Evolutionary conservation across 2,888 invertebrate species (phyloP).

Genomic region (Parnassius mnemosyne): DNA sequence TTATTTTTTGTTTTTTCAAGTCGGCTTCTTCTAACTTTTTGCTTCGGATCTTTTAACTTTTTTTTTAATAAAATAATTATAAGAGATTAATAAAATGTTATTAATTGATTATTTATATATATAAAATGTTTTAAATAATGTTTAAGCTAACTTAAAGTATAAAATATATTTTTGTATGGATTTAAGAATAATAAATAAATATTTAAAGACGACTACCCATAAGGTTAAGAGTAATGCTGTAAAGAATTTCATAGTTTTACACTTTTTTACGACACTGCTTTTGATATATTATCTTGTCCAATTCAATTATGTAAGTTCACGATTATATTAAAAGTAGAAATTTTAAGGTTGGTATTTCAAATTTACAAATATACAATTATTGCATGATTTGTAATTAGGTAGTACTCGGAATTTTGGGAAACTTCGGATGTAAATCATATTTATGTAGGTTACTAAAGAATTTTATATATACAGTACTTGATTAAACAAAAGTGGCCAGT

Average conservation of each 20-base stretch:
- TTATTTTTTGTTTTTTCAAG: no score
- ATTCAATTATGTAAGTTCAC: conserved; percentile 29
- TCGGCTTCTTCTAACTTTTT: no score
- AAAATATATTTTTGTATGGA: no score
- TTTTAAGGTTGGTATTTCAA: conserved; percentile 29
- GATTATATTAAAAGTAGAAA: neutral
- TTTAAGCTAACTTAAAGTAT: no score
- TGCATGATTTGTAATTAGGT: conserved; percentile 33
- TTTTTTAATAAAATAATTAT: no score
- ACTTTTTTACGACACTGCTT: conserved; percentile 22
- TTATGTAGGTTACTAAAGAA: conserved; percentile 26
- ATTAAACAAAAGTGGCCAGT: conserved; percentile 45
- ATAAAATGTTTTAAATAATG: no score
- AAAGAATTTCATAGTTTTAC: conserved; percentile 14
- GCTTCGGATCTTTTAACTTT: no score
- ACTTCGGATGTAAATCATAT: conserved; percentile 42
- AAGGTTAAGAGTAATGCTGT: no score
- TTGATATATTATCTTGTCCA: conserved; percentile 29
- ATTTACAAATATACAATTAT: conserved; percentile 34
- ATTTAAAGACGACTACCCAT: no score
- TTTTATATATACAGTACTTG: conserved; percentile 42
- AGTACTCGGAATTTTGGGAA: conserved; percentile 43
- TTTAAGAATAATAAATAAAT: no score
- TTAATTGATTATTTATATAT: no score
- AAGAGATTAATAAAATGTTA: no score